These are phyloP conservation scores for Mus spicilegus DNA, from an alignment of 2,113 vertebrate species.

Conservation along the genomic window DNA sequence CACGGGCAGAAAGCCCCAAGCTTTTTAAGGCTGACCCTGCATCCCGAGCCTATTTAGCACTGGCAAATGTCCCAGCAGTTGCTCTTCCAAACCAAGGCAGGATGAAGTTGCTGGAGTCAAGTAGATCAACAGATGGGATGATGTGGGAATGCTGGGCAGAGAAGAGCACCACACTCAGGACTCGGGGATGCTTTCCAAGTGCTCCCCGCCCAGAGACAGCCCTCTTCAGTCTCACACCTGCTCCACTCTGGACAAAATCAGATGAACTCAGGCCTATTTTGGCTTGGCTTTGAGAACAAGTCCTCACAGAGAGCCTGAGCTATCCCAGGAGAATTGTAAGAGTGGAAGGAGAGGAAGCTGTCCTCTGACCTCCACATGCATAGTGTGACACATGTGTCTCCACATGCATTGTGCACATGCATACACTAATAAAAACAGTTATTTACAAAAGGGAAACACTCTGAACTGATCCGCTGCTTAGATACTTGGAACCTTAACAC, in stretches of 20 bases:
- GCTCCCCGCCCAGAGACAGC: constrained; percentile 58
- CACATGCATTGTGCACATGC: not conserved
- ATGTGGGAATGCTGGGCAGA: constrained; percentile 58
- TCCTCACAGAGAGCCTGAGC: accelerated
- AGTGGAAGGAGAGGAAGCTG: not conserved
- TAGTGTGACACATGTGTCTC: no score
- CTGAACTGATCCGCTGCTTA: not conserved
- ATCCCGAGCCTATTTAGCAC: constrained; percentile 50
- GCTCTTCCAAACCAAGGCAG: constrained; percentile 60
- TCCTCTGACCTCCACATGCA: not conserved
- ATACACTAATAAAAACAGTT: not conserved
- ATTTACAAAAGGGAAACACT: not conserved
- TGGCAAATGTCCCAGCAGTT: constrained; percentile 51
- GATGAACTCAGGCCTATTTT: constrained; percentile 69
- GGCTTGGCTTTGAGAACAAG: constrained; percentile 49
- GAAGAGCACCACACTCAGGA: constrained; percentile 36
- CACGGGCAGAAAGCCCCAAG: not conserved
- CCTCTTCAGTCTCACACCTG: constrained; percentile 62
- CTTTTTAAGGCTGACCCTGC: not conserved
- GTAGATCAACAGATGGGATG: constrained; percentile 54
- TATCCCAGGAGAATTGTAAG: not conserved
- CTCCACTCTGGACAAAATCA: constrained; percentile 44
- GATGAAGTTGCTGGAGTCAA: constrained; percentile 49
- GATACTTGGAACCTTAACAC: not conserved
- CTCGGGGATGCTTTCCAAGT: constrained; percentile 59